phyloP scores from a whole-genome alignment of 2,888 invertebrate species.

The Melieria crassipennis region DNA sequence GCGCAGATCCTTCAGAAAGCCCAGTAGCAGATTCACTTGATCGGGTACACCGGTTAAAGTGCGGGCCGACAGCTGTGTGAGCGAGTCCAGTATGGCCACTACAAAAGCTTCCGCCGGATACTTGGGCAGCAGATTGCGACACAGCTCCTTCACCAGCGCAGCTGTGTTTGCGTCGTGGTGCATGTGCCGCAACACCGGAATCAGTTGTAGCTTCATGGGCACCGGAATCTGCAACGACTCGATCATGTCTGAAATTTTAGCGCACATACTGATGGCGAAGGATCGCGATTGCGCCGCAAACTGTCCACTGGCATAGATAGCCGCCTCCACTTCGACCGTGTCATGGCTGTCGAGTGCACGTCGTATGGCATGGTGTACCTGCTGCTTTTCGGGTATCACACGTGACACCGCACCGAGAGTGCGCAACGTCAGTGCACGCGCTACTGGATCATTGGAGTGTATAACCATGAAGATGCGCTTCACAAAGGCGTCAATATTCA shows the following conservation, averaged over 20 bases:
- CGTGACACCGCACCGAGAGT: conserved; percentile 92
- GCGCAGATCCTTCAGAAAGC: conserved; percentile 77
- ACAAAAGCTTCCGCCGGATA: conserved; percentile 85
- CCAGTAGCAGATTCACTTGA: conserved; percentile 76
- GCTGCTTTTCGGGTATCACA: conserved; percentile 92
- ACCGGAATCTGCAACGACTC: conserved; percentile 92
- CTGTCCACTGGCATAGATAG: conserved; percentile 92
- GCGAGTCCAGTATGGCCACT: conserved; percentile 82
- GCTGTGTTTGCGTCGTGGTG: conserved; percentile 80
- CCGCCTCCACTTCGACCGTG: conserved; percentile 94
- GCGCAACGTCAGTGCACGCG: conserved; percentile 84
- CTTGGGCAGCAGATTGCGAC: conserved; percentile 77
- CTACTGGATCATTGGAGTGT: conserved; percentile 97
- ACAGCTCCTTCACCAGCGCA: conserved; percentile 76
- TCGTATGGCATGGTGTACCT: conserved; percentile 94
- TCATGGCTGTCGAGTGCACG: conserved; percentile 93
- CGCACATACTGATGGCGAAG: conserved; percentile 96
- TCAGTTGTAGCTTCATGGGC: conserved; percentile 88
- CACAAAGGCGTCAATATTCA: conserved; percentile 94
- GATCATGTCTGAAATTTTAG: conserved; percentile 95
- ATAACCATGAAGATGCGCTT: conserved; percentile 91
- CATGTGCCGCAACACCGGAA: conserved; percentile 92
- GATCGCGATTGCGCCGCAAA: conserved; percentile 95
- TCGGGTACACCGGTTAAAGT: conserved; percentile 91
- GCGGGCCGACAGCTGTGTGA: conserved; percentile 87